phyloP scores from a whole-genome alignment of 2,797 vertebrate genomes.

The Brachyalestes nurse region DNA sequence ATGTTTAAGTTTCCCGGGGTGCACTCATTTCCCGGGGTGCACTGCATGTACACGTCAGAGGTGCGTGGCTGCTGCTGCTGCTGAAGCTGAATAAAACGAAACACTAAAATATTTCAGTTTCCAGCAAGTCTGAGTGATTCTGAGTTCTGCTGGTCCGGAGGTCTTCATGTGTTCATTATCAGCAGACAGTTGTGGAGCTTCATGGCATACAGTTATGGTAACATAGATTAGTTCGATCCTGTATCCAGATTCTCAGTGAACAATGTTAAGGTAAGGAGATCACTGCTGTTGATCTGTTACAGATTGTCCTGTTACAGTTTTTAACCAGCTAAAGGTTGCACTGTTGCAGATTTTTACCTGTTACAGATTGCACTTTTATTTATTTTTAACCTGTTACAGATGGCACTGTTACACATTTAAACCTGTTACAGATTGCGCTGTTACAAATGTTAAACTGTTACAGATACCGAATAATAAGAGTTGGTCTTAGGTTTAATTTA shows the following conservation, averaged over 20 bases:
- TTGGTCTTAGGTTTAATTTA: too few relatives aligned
- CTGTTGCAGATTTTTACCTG: too few relatives aligned
- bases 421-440: too few relatives aligned
- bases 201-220: conserved; percentile 31
- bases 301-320: too few relatives aligned
- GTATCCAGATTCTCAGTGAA: not conserved
- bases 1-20: conserved; percentile 6
- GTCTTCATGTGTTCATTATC: not conserved
- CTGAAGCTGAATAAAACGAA: conserved; percentile 5
- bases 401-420: too few relatives aligned
- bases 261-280: conserved; percentile 45
- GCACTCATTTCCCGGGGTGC: conserved; percentile 26
- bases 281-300: not conserved
- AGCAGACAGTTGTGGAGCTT: not conserved
- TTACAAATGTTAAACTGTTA: too few relatives aligned
- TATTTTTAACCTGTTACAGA: too few relatives aligned
- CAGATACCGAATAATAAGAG: not conserved
- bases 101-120: not conserved
- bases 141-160: not conserved
- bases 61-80: conserved; percentile 13
- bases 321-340: too few relatives aligned
- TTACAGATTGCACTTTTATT: too few relatives aligned
- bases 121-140: too few relatives aligned
- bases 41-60: conserved; percentile 29
- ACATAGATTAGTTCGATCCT: conserved; percentile 33